Evolutionary conservation across 2,888 invertebrate genomes (phyloP), one percentile per base, ranked within the genome.

Genomic region (Malthinus seriepunctatus): DNA sequence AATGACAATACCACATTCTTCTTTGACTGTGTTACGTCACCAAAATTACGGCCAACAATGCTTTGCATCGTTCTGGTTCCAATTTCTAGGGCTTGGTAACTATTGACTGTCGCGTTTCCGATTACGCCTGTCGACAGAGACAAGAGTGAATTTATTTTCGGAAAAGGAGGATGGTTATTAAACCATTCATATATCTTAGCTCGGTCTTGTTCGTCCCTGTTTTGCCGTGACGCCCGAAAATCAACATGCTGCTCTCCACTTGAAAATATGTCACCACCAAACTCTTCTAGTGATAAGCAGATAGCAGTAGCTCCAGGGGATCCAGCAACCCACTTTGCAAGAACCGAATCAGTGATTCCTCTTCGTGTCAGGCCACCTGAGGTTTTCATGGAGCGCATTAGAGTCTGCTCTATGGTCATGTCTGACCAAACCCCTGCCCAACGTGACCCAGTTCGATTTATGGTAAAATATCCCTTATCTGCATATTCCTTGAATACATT

Each of bases 221-320:
- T 51, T 60, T 51, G 45, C 14, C 58, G 49, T 60, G 60, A 64
- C 55, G 39, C 46, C 38, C 62, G 56, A 12, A 62, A 49, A 32
- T 67, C 61, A 32, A 67, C 64, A 37, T 64, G 63, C 48, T 66
- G 57, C 48, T 64, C 65, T 48, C 57, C 55, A 35, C 45, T 57
- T 45, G 39, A 11, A 53, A 52, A 55, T 32, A 12, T 8, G 9
- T 51, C 45, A 23, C n/a, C 51, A 35, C n/a, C n/a, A n/a, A 37
- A 37, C 5, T 37, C 10, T n/a, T 37, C 37, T n/a, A 37, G 5
- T 37, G 37, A 37, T n/a, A n/a, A 37, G n/a, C 37, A 37, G 5
- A 37, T 37, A n/a, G 37, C 11, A 37, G 37, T n/a, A 8, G 37
- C 37, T 37, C 5, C 37, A 37, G 37, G n/a, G 5, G 37, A 37